Base-by-base conservation (phyloP, 2,797 vertebrate species). In the Coranthus polyacanthus region DNA sequence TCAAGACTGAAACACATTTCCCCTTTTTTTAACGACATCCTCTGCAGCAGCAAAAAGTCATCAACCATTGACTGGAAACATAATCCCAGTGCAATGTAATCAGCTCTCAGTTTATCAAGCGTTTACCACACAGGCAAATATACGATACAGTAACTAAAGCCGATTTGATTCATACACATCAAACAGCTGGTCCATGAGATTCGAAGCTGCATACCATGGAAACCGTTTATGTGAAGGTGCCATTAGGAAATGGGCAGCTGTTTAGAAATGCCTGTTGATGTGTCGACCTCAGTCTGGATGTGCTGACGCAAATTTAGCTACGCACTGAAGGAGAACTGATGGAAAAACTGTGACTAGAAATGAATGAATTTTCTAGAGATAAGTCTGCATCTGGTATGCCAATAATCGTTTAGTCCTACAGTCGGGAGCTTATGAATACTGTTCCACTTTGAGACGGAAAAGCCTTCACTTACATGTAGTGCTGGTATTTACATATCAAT, bases 321-420 rank as follows among this genome's bases (percentile, higher is more conserved):
- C 47, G 75, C 70, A 63, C 37, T 62, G 32, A 42, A 41, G 75
- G 43, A 51, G 68, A 85, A 78, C 81, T 74, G 73, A 87, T 80
- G 68, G 75, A 53, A 57, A 66, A 67, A 72, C 58, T 55, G 37
- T 66, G 70, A 55, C 70, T 51, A 78, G 43, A 50, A 70, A 51
- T 74, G 47, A 77, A 79, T 72, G 54, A 8, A 71, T 78, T 52
- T 58, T 61, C 60, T 53, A 37, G 55, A 72, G 74, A 80, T 74
- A 62, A 69, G 65, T 42, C 50, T 34, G 42, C 0, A 34, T 68
- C 61, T 67, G 73, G 49, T 67, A 38, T 51, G 72, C 20, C 62
- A 47, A 51, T 72, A 70, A 70, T 37, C 47, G 38, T 61, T 57
- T 53, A 26, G 55, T 50, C 37, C 42, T 50, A 16, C 44, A 36